Evolutionary conservation across 2,113 vertebrate genomes (phyloP).

Genomic region (Trogon melanurus): DNA sequence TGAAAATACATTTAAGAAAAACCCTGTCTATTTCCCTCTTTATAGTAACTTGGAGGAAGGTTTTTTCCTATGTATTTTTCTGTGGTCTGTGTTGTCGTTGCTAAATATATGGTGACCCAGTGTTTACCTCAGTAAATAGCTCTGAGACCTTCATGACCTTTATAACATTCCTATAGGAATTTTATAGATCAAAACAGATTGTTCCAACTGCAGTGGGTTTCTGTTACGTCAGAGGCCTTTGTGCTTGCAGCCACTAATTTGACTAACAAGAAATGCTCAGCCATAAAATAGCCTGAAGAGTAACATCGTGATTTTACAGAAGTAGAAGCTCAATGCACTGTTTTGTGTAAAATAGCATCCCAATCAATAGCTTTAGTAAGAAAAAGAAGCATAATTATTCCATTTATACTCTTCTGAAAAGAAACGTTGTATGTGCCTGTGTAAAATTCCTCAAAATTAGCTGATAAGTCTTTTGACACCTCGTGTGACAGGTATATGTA

Average conservation of each 20-base stretch:
- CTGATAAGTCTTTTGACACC: not conserved
- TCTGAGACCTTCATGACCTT: not conserved
- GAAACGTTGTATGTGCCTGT: not conserved
- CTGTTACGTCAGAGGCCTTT: not conserved
- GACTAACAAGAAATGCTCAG: not conserved
- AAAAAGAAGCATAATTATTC: not conserved
- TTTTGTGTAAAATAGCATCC: not conserved
- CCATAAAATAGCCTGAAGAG: not conserved
- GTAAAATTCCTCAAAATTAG: not conserved
- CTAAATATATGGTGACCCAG: not conserved
- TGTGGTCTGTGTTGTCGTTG: not conserved
- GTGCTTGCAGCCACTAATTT: not conserved
- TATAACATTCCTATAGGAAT: not conserved
- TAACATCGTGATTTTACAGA: not conserved
- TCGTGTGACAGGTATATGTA: not conserved
- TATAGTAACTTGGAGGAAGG: not conserved
- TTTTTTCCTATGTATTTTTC: not conserved
- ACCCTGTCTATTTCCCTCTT: not conserved
- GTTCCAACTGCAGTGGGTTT: not conserved
- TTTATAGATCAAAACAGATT: not conserved
- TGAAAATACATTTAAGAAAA: not conserved
- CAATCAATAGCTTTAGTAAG: not conserved
- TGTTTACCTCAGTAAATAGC: not conserved
- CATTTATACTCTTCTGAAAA: not conserved
- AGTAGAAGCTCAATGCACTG: fast-evolving